Percentiles rank a stretch among this genome's conserved stretches.
Evolutionary conservation across 1,140 invertebrate species (phyloP).

Genomic region (Drosophila carrolli): DNA sequence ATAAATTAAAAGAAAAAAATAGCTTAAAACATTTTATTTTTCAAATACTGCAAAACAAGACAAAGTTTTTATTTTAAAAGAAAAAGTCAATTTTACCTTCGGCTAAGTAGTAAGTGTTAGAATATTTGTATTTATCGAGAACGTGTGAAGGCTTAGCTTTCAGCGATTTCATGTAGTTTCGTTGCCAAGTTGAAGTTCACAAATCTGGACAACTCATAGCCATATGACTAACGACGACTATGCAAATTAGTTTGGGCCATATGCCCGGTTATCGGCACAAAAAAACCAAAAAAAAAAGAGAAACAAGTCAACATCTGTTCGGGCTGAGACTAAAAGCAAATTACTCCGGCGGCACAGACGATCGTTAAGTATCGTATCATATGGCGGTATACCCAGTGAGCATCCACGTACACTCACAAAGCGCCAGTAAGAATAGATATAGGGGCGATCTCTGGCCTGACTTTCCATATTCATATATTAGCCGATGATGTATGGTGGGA

Average conservation of each 20-base stretch:
- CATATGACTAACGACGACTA: constrained; percentile 46
- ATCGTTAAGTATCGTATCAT: constrained; percentile 13
- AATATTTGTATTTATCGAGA: not conserved
- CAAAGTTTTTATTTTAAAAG: too few species aligned
- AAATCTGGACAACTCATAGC: constrained; percentile 40
- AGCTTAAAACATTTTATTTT: too few species aligned
- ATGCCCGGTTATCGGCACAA: constrained; percentile 41
- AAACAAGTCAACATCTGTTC: constrained; percentile 32
- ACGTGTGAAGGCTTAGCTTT: not conserved
- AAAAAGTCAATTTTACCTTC: too few species aligned
- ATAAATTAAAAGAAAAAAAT: too few species aligned
- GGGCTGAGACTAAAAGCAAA: constrained; percentile 15
- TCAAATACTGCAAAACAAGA: too few species aligned
- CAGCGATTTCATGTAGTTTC: constrained; percentile 1
- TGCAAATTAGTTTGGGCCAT: constrained; percentile 51
- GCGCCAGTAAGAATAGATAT: constrained; percentile 28
- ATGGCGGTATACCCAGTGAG: constrained; percentile 10
- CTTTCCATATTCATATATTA: constrained; percentile 67
- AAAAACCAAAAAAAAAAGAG: constrained; percentile 10
- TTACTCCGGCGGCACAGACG: constrained; percentile 6
- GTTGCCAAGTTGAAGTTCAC: constrained; percentile 43
- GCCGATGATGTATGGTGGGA: constrained; percentile 75
- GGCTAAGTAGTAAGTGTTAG: not conserved
- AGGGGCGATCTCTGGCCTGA: constrained; percentile 31
- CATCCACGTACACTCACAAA: constrained; percentile 8